Evolutionary conservation across 1,140 invertebrate species (phyloP).

Genomic region (Magallana gigas): DNA sequence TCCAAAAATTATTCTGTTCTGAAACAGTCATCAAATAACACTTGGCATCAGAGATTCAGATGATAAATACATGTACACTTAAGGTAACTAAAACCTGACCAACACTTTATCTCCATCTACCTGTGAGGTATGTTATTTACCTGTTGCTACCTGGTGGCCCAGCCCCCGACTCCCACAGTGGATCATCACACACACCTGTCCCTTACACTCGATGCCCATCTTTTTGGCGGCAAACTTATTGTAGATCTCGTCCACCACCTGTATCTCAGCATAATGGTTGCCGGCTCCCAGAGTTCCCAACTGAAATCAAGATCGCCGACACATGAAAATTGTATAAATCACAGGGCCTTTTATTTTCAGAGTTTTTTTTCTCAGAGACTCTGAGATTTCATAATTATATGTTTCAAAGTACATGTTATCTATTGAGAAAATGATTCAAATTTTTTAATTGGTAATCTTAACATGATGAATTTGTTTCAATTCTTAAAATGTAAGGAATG

Average conservation of each 20-base stretch:
- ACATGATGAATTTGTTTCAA: too few species aligned
- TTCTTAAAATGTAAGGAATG: too few species aligned
- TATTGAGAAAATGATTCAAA: too few species aligned
- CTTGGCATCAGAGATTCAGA: too few species aligned
- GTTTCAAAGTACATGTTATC: too few species aligned
- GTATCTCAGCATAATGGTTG: constrained; percentile 99
- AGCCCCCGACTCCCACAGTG: constrained; percentile 99
- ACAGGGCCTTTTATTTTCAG: neutral
- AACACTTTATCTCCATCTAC: neutral
- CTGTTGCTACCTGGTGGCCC: constrained; percentile 99
- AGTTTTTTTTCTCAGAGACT: too few species aligned
- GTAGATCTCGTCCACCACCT: constrained; percentile 99
- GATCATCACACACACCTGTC: constrained; percentile 99
- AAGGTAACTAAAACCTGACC: too few species aligned
- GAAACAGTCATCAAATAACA: too few species aligned
- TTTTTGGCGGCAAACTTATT: constrained; percentile 98
- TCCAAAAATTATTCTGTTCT: too few species aligned
- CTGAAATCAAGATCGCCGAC: constrained; percentile 68
- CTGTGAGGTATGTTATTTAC: constrained; percentile 74
- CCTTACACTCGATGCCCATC: constrained; percentile 98
- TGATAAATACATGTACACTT: too few species aligned
- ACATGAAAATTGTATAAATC: neutral
- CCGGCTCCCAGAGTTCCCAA: constrained; percentile 98
- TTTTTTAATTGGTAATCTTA: too few species aligned
- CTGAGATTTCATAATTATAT: too few species aligned